A percentile compares a stretch with the other conserved stretches of the same genome.
phyloP scores from a whole-genome alignment of 2,888 invertebrate species.

The Scaptodrosophila latifasciaeformis region DNA sequence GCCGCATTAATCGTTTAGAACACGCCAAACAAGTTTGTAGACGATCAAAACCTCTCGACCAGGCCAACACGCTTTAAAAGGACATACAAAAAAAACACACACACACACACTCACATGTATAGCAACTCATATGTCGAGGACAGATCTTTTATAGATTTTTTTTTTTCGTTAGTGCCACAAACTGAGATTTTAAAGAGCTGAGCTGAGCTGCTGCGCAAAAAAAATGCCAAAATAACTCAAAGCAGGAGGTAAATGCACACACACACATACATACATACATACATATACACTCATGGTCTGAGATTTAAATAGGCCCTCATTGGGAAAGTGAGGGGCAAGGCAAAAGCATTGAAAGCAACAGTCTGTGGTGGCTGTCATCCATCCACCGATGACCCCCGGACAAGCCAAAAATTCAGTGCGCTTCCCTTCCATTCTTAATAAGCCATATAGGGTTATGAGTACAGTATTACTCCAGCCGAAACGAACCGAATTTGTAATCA shows the following conservation, averaged over 20 bases:
- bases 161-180: conserved; percentile 33
- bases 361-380: conserved; percentile 27
- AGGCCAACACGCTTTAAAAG: conserved; percentile 49
- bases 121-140: conserved; percentile 17
- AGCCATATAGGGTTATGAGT: no score
- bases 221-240: conserved; percentile 48
- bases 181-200: conserved; percentile 33
- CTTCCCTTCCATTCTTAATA: no score
- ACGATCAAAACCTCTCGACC: conserved; percentile 2
- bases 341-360: conserved; percentile 46
- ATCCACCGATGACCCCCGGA: neutral
- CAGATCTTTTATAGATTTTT: conserved; percentile 39
- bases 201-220: conserved; percentile 32
- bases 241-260: conserved; percentile 44
- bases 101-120: conserved; percentile 19
- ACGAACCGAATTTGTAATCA: no score
- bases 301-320: conserved; percentile 7
- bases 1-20: conserved; percentile 48
- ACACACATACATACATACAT: conserved; percentile 6
- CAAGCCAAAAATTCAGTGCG: no score
- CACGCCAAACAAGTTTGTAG: conserved; percentile 62
- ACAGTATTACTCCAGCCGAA: no score
- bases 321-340: conserved; percentile 18
- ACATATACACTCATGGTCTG: conserved; percentile 10
- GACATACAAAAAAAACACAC: conserved; percentile 38